These are phyloP conservation scores for Coracopsis vasa DNA, from an alignment of 2,113 vertebrate genomes.

Conservation along the genomic window DNA sequence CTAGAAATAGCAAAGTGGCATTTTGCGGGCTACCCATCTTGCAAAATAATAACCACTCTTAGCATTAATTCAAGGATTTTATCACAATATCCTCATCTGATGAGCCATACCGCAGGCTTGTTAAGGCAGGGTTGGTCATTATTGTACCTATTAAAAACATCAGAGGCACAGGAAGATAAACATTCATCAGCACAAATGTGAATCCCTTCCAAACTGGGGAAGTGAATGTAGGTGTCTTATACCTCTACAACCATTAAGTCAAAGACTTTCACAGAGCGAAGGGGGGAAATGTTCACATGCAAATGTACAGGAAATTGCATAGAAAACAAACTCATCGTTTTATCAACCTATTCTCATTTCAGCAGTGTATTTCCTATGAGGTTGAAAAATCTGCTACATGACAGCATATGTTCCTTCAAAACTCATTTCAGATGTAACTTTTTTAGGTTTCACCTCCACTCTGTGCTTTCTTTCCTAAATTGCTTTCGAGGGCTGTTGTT, in stretches of 20 bases:
- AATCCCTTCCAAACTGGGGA: background rate
- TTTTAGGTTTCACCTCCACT: constrained; percentile 57
- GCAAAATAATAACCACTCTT: constrained; percentile 38
- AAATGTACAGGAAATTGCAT: constrained; percentile 39
- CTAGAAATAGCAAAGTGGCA: constrained; percentile 59
- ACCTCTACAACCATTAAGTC: background rate
- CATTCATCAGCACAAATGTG: background rate
- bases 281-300: background rate
- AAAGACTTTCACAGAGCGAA: background rate
- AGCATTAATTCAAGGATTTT: constrained; percentile 42
- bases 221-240: background rate
- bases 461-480: constrained; percentile 24
- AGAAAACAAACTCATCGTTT: constrained; percentile 48
- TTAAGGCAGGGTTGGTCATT: background rate
- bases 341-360: constrained; percentile 55
- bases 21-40: constrained; percentile 58
- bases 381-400: constrained; percentile 60
- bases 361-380: constrained; percentile 54
- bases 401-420: constrained; percentile 66
- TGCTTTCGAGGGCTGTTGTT: constrained; percentile 29
- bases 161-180: background rate
- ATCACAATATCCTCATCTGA: background rate
- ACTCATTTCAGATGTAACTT: constrained; percentile 55
- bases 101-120: background rate
- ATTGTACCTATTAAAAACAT: background rate